Conservation (phyloP, 64 coral and sea anemone genomes). For the Actinia equina region DNA sequence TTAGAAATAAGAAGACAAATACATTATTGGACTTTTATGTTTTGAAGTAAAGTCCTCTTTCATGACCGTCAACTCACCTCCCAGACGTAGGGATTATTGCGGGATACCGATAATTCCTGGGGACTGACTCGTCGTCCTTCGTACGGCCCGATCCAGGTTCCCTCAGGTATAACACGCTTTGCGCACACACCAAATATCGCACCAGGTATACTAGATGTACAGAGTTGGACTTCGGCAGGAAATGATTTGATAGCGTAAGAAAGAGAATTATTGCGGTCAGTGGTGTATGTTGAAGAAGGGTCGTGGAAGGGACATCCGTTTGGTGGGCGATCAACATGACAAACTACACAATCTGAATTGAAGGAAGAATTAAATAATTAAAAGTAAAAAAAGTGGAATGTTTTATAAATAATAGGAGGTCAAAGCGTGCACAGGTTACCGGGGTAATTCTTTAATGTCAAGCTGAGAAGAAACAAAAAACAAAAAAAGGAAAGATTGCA, state of each 20-base stretch:
- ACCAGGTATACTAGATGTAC: conserved; percentile 12
- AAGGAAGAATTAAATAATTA: not conserved
- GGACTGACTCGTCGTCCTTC: conserved; percentile 42
- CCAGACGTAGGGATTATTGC: conserved; percentile 48
- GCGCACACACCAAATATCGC: conserved; percentile 41
- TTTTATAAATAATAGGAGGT: no score
- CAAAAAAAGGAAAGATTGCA: no score
- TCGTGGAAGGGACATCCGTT: conserved; percentile 11
- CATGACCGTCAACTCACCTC: conserved; percentile 30
- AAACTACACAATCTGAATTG: not conserved
- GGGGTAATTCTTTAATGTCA: no score
- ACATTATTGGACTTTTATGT: no score
- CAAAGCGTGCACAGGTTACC: no score
- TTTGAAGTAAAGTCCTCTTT: not conserved
- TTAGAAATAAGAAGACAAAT: not conserved
- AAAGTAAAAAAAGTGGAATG: no score
- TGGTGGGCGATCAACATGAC: not conserved
- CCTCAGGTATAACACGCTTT: conserved; percentile 40
- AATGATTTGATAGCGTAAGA: conserved; percentile 53
- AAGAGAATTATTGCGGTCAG: not conserved
- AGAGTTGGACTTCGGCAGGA: conserved; percentile 40
- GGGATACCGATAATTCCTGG: conserved; percentile 19
- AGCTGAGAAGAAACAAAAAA: no score
- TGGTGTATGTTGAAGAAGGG: not conserved
- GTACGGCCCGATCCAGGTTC: conserved; percentile 68